phyloP scores from a whole-genome alignment of 2,113 vertebrate genomes.

The Cyanoramphus novaezelandiae region DNA sequence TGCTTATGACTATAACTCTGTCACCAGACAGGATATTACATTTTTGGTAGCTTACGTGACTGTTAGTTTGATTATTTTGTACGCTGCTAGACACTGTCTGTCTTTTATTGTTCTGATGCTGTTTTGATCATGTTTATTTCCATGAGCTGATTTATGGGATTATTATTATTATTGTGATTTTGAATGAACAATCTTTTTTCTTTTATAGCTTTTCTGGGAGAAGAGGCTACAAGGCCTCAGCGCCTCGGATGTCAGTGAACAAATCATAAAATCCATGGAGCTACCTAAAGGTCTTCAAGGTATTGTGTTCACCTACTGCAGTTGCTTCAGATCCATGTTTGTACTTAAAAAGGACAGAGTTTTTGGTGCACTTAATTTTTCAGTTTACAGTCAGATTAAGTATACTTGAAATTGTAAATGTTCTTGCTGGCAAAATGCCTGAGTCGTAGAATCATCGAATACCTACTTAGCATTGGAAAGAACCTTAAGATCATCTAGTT shows the following conservation, averaged over 20 bases:
- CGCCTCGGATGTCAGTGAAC: slow-evolving; percentile 85
- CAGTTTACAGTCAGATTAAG: background rate
- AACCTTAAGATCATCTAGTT: too few relatives aligned
- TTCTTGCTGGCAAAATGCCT: background rate
- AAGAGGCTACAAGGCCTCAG: slow-evolving; percentile 87
- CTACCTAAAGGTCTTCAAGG: slow-evolving; percentile 92
- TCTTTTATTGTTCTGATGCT: background rate
- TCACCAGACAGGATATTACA: background rate
- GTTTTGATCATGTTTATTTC: background rate
- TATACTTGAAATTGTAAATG: background rate
- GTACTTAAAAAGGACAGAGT: background rate
- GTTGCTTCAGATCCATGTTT: background rate
- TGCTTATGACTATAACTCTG: background rate
- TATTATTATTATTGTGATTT: background rate
- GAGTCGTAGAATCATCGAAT: too few relatives aligned
- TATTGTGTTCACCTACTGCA: slow-evolving; percentile 47
- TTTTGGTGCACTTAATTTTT: background rate
- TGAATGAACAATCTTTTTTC: background rate
- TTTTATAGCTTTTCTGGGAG: slow-evolving; percentile 90
- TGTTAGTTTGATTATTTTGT: background rate
- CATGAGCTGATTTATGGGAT: background rate
- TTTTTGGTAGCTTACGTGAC: background rate
- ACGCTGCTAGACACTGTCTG: background rate
- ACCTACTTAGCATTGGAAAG: too few relatives aligned
- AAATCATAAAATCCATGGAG: slow-evolving; percentile 87